Evolutionary conservation across 2,113 vertebrate genomes (phyloP).

Genomic region (Micronycteris hirsuta): DNA sequence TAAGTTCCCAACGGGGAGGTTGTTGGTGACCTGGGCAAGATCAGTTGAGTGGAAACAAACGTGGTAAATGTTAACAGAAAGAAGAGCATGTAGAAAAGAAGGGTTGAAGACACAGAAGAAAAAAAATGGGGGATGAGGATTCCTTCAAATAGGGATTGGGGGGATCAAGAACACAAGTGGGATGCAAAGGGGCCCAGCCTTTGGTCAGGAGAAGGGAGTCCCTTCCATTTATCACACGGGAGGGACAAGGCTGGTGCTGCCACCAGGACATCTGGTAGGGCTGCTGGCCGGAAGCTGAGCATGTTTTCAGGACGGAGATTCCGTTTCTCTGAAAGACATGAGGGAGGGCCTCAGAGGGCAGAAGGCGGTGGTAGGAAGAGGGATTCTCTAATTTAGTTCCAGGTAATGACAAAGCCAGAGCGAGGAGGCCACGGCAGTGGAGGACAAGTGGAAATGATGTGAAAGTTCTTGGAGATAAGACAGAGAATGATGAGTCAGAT

Average conservation of each 20-base stretch:
- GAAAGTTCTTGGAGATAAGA: neutral
- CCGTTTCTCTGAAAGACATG: neutral
- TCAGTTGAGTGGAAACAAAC: too few species aligned
- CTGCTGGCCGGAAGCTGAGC: neutral
- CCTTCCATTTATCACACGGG: neutral
- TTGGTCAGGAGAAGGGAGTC: neutral
- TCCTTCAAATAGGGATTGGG: neutral
- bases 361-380: neutral
- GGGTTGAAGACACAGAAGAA: neutral
- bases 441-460: neutral
- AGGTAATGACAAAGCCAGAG: neutral
- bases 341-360: neutral
- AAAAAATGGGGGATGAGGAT: neutral
- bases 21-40: fast-evolving
- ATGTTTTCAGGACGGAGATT: neutral
- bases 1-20: neutral
- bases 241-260: neutral
- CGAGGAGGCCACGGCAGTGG: fast-evolving
- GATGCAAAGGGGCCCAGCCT: too few species aligned
- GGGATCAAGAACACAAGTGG: too few species aligned
- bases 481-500: neutral
- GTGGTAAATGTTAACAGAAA: neutral
- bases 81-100: neutral
- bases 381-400: neutral
- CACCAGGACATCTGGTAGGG: neutral